These are phyloP conservation scores for Odontesthes bonariensis DNA, from an alignment of 2,113 vertebrate species.

Conservation along the genomic window DNA sequence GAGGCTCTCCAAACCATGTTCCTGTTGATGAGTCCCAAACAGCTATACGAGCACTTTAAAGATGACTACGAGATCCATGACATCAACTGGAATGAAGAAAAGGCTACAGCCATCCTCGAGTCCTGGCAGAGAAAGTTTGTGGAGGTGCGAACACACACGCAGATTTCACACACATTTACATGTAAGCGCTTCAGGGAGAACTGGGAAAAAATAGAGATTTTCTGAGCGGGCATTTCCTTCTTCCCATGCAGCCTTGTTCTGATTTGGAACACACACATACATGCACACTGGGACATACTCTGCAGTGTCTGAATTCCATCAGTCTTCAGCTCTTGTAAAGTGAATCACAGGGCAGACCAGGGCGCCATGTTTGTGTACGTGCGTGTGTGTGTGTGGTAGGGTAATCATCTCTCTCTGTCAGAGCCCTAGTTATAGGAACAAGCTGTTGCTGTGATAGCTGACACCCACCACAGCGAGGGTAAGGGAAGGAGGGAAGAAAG, in stretches of 20 bases:
- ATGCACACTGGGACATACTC: conserved; percentile 24
- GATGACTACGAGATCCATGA: conserved; percentile 98
- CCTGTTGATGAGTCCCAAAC: conserved; percentile 97
- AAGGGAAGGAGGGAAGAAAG: conserved; percentile 41
- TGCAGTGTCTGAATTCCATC: conserved; percentile 81
- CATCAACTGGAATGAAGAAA: conserved; percentile 97
- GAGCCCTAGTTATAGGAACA: conserved; percentile 85
- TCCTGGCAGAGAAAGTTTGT: conserved; percentile 98
- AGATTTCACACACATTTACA: neutral
- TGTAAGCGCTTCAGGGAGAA: neutral
- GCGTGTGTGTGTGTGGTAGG: conserved; percentile 65
- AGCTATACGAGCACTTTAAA: conserved; percentile 97
- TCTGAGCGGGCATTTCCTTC: conserved; percentile 42
- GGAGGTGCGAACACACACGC: conserved; percentile 83
- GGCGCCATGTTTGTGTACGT: conserved; percentile 48
- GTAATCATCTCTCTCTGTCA: conserved; percentile 79
- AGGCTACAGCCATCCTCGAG: conserved; percentile 92
- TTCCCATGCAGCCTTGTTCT: conserved; percentile 50
- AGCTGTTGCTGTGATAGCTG: conserved; percentile 87
- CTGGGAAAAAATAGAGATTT: neutral
- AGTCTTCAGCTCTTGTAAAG: conserved; percentile 83
- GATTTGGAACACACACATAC: conserved; percentile 35
- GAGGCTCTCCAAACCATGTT: conserved; percentile 98
- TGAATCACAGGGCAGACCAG: conserved; percentile 61
- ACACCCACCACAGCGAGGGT: conserved; percentile 77